Percentiles rank a stretch among this genome's conserved stretches.
phyloP scores from a whole-genome alignment of 2,113 vertebrate genomes.

The Pholis gunnellus region DNA sequence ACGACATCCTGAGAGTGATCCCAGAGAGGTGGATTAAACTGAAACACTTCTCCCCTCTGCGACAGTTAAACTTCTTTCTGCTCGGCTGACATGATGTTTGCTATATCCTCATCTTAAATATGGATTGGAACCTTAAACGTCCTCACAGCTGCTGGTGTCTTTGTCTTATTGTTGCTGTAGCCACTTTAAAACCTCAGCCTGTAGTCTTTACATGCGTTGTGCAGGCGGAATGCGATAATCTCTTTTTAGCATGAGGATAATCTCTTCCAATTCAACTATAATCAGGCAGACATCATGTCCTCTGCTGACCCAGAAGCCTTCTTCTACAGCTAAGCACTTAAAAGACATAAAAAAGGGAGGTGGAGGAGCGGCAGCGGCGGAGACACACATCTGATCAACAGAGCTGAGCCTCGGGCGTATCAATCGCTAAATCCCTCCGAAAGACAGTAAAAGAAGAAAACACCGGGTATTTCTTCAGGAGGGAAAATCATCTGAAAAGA shows the following conservation, averaged over 20 bases:
- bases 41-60: neutral
- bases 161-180: slow-evolving; percentile 48
- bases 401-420: slow-evolving; percentile 48
- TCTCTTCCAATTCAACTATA: slow-evolving; percentile 55
- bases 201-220: slow-evolving; percentile 30
- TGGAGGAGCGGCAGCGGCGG: slow-evolving; percentile 18
- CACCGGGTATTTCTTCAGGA: slow-evolving; percentile 1
- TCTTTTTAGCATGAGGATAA: slow-evolving; percentile 55
- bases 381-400: slow-evolving; percentile 44
- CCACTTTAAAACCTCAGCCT: slow-evolving; percentile 29
- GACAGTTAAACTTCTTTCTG: slow-evolving; percentile 9
- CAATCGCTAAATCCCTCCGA: slow-evolving; percentile 54
- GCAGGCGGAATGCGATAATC: slow-evolving; percentile 43
- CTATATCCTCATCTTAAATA: slow-evolving; percentile 32
- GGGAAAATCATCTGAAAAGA: slow-evolving; percentile 41
- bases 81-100: slow-evolving; percentile 19
- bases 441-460: slow-evolving; percentile 19
- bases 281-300: slow-evolving; percentile 66
- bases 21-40: slow-evolving; percentile 13
- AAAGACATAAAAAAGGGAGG: slow-evolving; percentile 6
- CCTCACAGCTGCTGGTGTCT: slow-evolving; percentile 9
- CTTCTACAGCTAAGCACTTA: slow-evolving; percentile 7
- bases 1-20: neutral
- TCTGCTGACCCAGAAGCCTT: slow-evolving; percentile 55
- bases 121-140: slow-evolving; percentile 45